Percentiles rank a stretch among this genome's conserved stretches.
phyloP scores from a whole-genome alignment of 2,797 vertebrate species.

The Enteromius paludinosus region DNA sequence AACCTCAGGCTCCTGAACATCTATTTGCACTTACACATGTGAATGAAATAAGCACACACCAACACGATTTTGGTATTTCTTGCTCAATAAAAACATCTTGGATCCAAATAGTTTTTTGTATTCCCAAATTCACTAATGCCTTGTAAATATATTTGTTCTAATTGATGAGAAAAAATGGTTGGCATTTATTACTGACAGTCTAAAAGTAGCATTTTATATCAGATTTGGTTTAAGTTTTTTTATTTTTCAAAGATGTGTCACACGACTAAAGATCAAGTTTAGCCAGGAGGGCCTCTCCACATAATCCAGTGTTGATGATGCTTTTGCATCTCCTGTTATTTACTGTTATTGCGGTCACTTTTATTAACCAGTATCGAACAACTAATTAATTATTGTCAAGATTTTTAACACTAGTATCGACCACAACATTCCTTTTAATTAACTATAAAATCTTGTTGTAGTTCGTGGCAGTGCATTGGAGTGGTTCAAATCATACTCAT shows the following conservation, averaged over 20 bases:
- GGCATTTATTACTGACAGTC: background rate
- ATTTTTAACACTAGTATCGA: too few species aligned
- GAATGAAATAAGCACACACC: background rate
- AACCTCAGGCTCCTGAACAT: background rate
- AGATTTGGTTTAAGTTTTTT: background rate
- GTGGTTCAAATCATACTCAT: too few species aligned
- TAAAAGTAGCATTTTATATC: background rate
- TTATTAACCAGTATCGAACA: background rate
- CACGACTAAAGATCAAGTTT: background rate
- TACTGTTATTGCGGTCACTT: background rate
- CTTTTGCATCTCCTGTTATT: background rate
- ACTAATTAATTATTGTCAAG: background rate
- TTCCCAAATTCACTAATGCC: background rate
- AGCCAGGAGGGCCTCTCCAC: background rate
- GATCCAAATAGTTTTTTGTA: background rate
- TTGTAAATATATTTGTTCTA: background rate
- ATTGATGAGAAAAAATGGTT: background rate
- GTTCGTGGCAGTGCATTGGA: too few species aligned
- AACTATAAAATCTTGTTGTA: too few species aligned
- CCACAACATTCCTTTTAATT: too few species aligned
- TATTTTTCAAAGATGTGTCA: background rate
- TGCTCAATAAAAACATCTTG: background rate
- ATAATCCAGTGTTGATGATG: background rate
- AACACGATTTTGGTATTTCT: background rate
- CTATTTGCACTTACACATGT: background rate